Conservation (phyloP, 1,140 invertebrate genomes). For the Cataglyphis hispanica region DNA sequence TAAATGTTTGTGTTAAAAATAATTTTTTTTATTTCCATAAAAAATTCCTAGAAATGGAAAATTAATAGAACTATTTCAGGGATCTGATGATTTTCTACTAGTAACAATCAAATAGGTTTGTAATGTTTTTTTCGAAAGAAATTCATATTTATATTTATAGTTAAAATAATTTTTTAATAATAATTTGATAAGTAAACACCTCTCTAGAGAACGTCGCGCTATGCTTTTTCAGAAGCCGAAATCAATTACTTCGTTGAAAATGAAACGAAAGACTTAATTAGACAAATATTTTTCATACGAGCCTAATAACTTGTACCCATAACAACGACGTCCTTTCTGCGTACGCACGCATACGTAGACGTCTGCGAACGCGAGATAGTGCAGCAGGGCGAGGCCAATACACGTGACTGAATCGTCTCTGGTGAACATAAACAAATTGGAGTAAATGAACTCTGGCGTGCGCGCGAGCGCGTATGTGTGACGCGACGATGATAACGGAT, state of each 20-base stretch:
- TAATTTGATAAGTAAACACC: not conserved
- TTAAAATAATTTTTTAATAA: not conserved
- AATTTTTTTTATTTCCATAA: not conserved
- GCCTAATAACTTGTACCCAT: not conserved
- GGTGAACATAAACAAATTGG: conserved; percentile 74
- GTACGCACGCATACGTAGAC: not conserved
- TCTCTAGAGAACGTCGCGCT: not conserved
- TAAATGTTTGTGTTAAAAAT: not conserved
- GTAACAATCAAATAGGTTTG: too few species aligned
- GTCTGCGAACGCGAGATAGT: conserved; percentile 43
- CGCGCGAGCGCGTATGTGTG: not conserved
- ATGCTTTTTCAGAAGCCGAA: not conserved
- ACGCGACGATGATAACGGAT: too few species aligned
- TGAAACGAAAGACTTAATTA: not conserved
- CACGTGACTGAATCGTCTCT: conserved; percentile 66
- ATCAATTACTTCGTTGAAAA: not conserved
- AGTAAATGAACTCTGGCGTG: conserved; percentile 69
- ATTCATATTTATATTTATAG: too few species aligned
- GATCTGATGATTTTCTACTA: too few species aligned
- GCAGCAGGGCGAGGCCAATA: conserved; percentile 69
- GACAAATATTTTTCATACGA: not conserved
- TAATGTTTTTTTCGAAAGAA: too few species aligned
- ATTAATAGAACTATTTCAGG: too few species aligned
- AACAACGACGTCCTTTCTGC: not conserved
- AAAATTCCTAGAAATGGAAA: not conserved